phyloP scores from a whole-genome alignment of 2,797 vertebrate species.

The Poecile montanus region DNA sequence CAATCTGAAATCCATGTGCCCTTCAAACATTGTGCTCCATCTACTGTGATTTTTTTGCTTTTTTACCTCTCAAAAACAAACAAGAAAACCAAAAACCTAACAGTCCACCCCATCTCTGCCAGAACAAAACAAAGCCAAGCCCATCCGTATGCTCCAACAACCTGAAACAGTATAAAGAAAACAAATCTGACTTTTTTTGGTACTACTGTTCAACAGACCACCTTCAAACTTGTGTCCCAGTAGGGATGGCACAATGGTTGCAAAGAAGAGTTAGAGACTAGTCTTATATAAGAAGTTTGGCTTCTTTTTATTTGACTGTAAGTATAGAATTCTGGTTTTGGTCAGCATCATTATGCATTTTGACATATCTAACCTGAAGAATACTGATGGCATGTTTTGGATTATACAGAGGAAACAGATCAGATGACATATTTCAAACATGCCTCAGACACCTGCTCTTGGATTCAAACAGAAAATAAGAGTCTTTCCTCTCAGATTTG shows the following conservation, averaged over 20 bases:
- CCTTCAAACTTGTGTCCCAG: neutral
- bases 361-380: neutral
- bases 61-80: neutral
- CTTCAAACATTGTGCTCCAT: neutral
- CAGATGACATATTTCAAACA: neutral
- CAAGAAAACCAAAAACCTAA: neutral
- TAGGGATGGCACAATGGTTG: neutral
- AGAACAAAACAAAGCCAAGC: neutral
- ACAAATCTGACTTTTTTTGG: neutral
- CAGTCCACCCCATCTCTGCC: rapidly evolving
- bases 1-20: neutral
- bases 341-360: neutral
- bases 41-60: neutral
- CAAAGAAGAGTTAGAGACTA: neutral
- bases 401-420: neutral
- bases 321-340: neutral
- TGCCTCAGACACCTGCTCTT: neutral
- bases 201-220: neutral
- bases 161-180: neutral
- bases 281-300: neutral
- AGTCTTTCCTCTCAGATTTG: neutral
- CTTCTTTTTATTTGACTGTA: neutral
- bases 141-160: neutral
- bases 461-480: neutral
- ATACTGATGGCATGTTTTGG: neutral